Base-by-base conservation (phyloP, 2,888 invertebrate genomes). In the Tholera decimalis region DNA sequence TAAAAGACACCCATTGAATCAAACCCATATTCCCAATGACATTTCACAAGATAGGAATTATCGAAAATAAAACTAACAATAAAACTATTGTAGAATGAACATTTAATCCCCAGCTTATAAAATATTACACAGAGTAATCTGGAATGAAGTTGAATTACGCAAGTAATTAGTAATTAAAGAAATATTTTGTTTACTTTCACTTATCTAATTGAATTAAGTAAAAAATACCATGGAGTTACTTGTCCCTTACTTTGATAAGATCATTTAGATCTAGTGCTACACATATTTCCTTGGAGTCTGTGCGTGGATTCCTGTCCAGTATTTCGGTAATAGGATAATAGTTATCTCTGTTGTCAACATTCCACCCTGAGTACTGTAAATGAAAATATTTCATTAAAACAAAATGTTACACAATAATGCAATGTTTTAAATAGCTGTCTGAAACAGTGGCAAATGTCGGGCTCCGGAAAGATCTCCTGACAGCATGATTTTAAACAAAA, bases 281-380 rank as follows among this genome's bases (percentile, higher is more conserved):
- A 90, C 96, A 96, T 87, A 95, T 95, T 92, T 96, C 96, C 88
- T 96, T 96, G 50, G 95, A 93, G 79, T 95, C 95, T 41, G 95
- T 95, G 79, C 91, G 94, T 65, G 96, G 96, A 83, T 96, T 96
- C 76, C 95, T 86, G 80, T 96, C 95, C 88, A 96, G 78, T 82
- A 96, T 96, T 90, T 96, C 96, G 60, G 96, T 95, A 58, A 96
- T 96, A 43, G 96, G 96, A 82, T 96, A 96, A 85, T 96, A 96
- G 79, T 96, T 96, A 35, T 96, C 96, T 81, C 96, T 94, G 85
- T 96, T 96, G 84, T 96, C 96, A 65, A 95, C 94, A 87, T 96
- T 96, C 96, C 96, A 96, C 61, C 96, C 96, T 61, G 96, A 96
- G 83, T 96, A 96, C 96, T 96, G 93, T 66, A 95, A 94, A 67